Base-by-base conservation (phyloP, 2,797 vertebrate species). In the Falco cherrug region DNA sequence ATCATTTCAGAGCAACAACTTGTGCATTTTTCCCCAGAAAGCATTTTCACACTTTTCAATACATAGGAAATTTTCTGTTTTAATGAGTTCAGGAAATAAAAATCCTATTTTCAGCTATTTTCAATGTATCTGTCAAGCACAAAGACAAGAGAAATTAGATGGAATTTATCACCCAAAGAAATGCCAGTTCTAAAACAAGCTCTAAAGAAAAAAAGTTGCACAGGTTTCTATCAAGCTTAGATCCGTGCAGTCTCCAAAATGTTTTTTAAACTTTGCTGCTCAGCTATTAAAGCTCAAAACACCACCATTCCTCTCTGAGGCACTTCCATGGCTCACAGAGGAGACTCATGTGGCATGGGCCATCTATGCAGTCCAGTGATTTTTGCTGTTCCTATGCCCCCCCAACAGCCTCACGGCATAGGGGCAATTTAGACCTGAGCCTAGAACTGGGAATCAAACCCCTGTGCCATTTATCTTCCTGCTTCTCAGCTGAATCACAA, bases 321-420 rank as follows among this genome's bases (percentile, higher is more conserved):
- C 57, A 81, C 47, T 26, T 47, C 37, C 5, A 28, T 10, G 63
- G 48, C 41, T 70, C 60, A 56, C 15, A 70, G 71, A 77, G 33
- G 37, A 63, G 25, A 59, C 0, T 45, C 43, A 0, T 75, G 57
- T 57, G 51, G 28, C 53, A 67, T 2, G 5, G 29, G 21, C 13
- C 48, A 71, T n/a, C 89, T 75, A 43, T 60, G 45, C 14, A 69
- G 51, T 84, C 82, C 81, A 81, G 24, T 60, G 47, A 77, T 41
- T 73, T 82, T 59, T 87, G 67, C 70, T 85, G 56, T 48, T 87
- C 48, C 35, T 83, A 4, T 9, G 53, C 29, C 13, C 22, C 25
- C 54, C 31, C 60, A 21, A 7, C 47, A 92, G 53, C 45, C 18
- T 71, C 41, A 47, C 2, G 2, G 39, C 63, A 79, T 28, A 47